Evolutionary conservation across 2,888 invertebrate species (phyloP).

Genomic region (Ormia ochracea): DNA sequence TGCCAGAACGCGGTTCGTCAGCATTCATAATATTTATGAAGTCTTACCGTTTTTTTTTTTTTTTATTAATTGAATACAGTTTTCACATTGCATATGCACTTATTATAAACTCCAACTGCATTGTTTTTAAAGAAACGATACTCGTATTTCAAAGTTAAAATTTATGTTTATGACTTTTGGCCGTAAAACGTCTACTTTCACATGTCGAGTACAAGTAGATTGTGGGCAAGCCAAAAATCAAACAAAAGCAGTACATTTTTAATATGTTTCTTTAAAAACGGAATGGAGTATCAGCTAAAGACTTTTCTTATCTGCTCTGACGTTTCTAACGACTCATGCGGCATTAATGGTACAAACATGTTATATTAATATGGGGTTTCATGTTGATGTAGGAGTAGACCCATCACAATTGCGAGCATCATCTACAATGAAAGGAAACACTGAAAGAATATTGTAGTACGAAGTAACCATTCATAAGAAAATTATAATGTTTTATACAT

Average conservation of each 20-base stretch:
- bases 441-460: neutral
- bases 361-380: neutral
- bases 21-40: too few species aligned
- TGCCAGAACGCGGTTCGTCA: too few species aligned
- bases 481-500: too few species aligned
- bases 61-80: too few species aligned
- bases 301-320: neutral
- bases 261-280: neutral
- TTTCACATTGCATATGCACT: too few species aligned
- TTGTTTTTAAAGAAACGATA: too few species aligned
- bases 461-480: too few species aligned
- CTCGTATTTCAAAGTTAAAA: too few species aligned
- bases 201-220: neutral
- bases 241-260: neutral
- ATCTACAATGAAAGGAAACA: too few species aligned
- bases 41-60: too few species aligned
- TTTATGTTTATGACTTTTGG: too few species aligned
- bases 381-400: neutral
- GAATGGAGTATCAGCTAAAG: neutral
- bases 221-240: neutral
- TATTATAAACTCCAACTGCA: too few species aligned
- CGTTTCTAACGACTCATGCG: neutral
- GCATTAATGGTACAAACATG: neutral
- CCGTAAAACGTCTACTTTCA: neutral
- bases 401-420: neutral